Conservation (phyloP, 2,797 vertebrate species). For the Xyrichtys novacula region DNA sequence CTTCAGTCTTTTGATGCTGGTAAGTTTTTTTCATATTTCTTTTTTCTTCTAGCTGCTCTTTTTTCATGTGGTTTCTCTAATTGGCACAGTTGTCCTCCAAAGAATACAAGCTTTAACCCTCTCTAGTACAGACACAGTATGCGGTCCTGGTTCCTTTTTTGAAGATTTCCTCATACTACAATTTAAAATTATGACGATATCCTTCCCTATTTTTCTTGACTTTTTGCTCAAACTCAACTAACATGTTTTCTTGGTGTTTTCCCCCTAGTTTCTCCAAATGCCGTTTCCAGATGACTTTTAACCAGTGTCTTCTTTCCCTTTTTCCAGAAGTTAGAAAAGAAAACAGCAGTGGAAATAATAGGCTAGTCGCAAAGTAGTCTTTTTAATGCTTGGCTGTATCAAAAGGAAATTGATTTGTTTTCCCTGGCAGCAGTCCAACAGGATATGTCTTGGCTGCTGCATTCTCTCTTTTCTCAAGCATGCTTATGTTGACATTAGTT, state of each 20-base stretch:
- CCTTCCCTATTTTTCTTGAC: background rate
- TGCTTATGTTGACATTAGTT: constrained; percentile 37
- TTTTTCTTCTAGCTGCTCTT: constrained; percentile 30
- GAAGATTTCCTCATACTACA: constrained; percentile 21
- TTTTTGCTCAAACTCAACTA: background rate
- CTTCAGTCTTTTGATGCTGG: constrained; percentile 90
- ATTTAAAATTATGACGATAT: constrained; percentile 6
- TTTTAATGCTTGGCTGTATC: constrained; percentile 39
- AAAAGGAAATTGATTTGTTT: constrained; percentile 72
- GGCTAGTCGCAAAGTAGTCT: constrained; percentile 31
- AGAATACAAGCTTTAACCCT: constrained; percentile 55
- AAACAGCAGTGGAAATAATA: constrained; percentile 56
- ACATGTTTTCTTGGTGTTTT: constrained; percentile 28
- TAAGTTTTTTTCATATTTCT: constrained; percentile 83
- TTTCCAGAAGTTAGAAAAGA: constrained; percentile 42
- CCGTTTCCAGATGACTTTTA: constrained; percentile 80
- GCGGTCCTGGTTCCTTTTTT: constrained; percentile 10
- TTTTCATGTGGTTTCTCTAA: constrained; percentile 62
- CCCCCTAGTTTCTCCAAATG: constrained; percentile 67
- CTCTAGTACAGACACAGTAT: constrained; percentile 32
- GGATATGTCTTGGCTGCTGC: constrained; percentile 59
- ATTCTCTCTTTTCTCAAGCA: constrained; percentile 48
- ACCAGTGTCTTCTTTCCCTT: constrained; percentile 53
- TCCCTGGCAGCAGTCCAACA: constrained; percentile 52
- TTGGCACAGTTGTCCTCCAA: constrained; percentile 35